A percentile compares a stretch with the other conserved stretches of the same genome.
Conservation (phyloP, 2,888 invertebrate species). For the Latrodectus hesperus region DNA sequence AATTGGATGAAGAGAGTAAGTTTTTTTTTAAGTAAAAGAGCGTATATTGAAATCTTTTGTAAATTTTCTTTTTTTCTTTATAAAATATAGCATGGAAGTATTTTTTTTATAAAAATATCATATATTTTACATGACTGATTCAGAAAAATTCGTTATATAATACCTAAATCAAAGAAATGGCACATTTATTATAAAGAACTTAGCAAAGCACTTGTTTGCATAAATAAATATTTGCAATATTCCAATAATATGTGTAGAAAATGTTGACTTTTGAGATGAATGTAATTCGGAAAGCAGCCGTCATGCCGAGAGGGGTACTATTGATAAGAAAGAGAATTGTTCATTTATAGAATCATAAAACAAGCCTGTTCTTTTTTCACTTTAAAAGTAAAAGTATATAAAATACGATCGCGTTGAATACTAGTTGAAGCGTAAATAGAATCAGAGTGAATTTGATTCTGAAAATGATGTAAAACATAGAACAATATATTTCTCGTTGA, state of each 20-base stretch:
- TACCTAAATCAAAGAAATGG: too few relatives aligned
- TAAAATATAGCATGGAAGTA: too few relatives aligned
- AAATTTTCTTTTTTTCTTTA: too few relatives aligned
- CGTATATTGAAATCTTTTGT: too few relatives aligned
- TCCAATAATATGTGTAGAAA: constrained; percentile 27
- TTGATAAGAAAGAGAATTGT: constrained; percentile 24
- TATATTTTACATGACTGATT: too few relatives aligned
- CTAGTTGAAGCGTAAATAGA: constrained; percentile 6
- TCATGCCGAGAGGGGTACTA: not conserved
- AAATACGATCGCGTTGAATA: not conserved
- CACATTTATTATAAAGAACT: too few relatives aligned
- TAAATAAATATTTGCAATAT: constrained; percentile 17
- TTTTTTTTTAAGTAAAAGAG: too few relatives aligned
- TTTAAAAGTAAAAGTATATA: constrained; percentile 25
- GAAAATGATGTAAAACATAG: constrained; percentile 23
- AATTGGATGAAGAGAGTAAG: too few relatives aligned
- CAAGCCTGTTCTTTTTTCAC: constrained; percentile 1
- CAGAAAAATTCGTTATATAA: too few relatives aligned
- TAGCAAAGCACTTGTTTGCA: too few relatives aligned
- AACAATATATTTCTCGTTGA: constrained; percentile 12
- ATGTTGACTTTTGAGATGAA: constrained; percentile 24
- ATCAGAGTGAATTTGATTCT: constrained; percentile 29
- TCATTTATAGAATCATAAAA: constrained; percentile 44
- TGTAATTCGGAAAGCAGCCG: constrained; percentile 27
- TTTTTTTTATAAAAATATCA: too few relatives aligned